phyloP scores from a whole-genome alignment of 2,113 vertebrate genomes.

The Urocolius indicus region DNA sequence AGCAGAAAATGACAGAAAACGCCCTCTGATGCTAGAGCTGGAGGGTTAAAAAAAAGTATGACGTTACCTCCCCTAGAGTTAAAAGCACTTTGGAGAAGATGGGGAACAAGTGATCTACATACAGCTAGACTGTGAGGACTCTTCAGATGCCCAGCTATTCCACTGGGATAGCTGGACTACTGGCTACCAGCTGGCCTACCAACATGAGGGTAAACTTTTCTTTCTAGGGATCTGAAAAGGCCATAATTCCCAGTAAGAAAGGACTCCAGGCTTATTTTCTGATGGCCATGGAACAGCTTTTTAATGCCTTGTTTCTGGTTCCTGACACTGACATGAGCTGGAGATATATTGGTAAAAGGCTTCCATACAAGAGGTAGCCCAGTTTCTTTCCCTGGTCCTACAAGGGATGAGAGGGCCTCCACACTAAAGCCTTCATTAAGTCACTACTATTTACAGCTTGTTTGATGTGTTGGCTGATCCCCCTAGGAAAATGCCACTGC shows the following conservation, averaged over 20 bases:
- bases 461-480: conserved; percentile 27
- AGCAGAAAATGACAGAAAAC: neutral
- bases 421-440: conserved; percentile 29
- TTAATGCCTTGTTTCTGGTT: neutral
- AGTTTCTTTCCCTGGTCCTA: neutral
- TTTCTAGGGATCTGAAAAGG: neutral
- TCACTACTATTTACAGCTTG: conserved; percentile 63
- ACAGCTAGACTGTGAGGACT: neutral
- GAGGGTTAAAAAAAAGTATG: neutral
- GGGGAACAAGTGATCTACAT: neutral
- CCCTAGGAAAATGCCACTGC: conserved; percentile 55
- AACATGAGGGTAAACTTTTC: neutral
- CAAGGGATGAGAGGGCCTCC: neutral
- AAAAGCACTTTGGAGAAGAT: neutral
- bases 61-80: neutral
- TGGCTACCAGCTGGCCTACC: neutral
- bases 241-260: neutral
- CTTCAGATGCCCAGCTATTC: neutral
- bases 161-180: neutral
- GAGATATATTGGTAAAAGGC: neutral
- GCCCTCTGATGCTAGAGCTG: neutral
- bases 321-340: neutral
- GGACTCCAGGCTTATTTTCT: neutral
- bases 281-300: neutral
- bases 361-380: neutral